phyloP scores from a whole-genome alignment of 2,797 vertebrate genomes.

The Danio choprae region DNA sequence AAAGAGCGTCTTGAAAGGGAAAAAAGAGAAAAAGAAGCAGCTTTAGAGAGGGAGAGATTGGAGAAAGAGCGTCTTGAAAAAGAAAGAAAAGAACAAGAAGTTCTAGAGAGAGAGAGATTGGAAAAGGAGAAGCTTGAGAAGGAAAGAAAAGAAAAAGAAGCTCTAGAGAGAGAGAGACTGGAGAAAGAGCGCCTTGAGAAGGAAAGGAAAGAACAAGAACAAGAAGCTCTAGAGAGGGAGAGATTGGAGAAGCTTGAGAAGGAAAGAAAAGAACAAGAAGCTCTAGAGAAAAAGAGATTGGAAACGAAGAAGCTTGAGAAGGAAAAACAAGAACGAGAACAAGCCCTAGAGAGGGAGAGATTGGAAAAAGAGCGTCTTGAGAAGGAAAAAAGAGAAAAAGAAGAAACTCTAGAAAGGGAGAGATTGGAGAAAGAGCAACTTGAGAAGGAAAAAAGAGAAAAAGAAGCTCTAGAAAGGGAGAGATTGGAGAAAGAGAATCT shows the following conservation, averaged over 20 bases:
- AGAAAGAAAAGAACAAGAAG: constrained; percentile 14
- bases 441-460: constrained; percentile 35
- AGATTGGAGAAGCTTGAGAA: constrained; percentile 24
- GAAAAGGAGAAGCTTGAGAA: background rate
- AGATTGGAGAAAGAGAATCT: constrained; percentile 63
- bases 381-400: constrained; percentile 40
- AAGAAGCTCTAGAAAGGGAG: constrained; percentile 65
- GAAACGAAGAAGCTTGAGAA: constrained; percentile 52
- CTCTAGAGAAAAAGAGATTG: constrained; percentile 57
- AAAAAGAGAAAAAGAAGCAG: constrained; percentile 6
- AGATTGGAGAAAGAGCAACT: constrained; percentile 47
- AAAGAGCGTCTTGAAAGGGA: constrained; percentile 57
- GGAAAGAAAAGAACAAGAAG: constrained; percentile 1
- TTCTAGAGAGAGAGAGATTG: constrained; percentile 58
- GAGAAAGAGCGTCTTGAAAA: constrained; percentile 51
- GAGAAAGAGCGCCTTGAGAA: constrained; percentile 14
- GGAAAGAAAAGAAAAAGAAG: constrained; percentile 43
- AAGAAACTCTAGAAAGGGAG: constrained; percentile 57
- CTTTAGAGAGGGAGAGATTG: constrained; percentile 58
- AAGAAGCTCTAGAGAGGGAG: constrained; percentile 42
- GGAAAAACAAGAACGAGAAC: constrained; percentile 48
- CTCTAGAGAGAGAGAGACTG: constrained; percentile 43
- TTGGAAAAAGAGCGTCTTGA: too few species aligned
- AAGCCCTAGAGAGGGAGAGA: constrained; percentile 57
- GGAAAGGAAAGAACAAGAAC: constrained; percentile 16